Base-by-base conservation (phyloP, 1,140 invertebrate genomes). In the Druon quercuslanigerum region DNA sequence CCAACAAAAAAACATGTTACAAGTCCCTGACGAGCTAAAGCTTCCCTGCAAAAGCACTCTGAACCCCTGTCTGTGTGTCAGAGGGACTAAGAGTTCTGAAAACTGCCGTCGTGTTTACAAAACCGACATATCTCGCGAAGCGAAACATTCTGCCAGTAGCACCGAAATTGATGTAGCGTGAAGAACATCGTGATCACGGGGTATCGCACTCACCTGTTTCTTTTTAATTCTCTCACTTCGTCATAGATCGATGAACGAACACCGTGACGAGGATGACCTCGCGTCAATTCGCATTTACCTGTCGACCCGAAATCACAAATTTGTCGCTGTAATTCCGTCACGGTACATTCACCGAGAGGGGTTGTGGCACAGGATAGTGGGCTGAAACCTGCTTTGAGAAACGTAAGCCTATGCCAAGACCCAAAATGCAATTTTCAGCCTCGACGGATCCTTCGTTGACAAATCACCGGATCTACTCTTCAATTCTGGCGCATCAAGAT, bases 351-450 rank as follows among this genome's bases (percentile, higher is more conserved):
- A 66, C 46, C 33, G 40, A 33, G 60, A 46, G 60, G 60, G 60
- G 60, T 66, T 66, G 60, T 16, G 60, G 60, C 6, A 66, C 12
- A n/a, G 60, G 57, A 66, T 66, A 33, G 25, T n/a, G 57, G 57
- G 25, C 33, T 66, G 40, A 66, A 66, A 66, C 57, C 57, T 66
- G 57, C 20, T 40, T 66, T 33, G 57, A 66, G 57, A 14, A 66
- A 12, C 25, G 25, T 66, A 66, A 66, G 60, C 60, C 60, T 66
- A n/a, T 73, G 19, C 60, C 50, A 60, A 74, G 78, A 54, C 56
- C 33, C 73, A 77, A 81, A 81, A 81, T 77, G 76, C 71, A 78
- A 81, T 78, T 81, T 78, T 73, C 50, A 50, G 71, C 77, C 71
- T 75, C 79, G 50, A 50, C 66, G 51, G 25, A 4, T 66, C 57